phyloP scores from a whole-genome alignment of 2,888 invertebrate genomes.

The Tetragonula carbonaria region DNA sequence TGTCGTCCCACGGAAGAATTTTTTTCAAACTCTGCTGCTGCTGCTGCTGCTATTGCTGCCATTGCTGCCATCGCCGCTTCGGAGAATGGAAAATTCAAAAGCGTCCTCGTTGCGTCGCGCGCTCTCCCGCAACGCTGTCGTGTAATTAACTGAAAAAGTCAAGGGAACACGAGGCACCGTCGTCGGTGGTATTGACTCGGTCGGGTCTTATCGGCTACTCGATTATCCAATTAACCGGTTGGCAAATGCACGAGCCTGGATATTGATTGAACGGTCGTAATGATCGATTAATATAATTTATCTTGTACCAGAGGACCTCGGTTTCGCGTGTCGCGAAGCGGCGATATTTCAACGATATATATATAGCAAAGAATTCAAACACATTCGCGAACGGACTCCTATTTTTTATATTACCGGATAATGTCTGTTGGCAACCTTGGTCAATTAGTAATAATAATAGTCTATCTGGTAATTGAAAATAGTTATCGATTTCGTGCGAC shows the following conservation, averaged over 20 bases:
- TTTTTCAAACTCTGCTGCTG: neutral
- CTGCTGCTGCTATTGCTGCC: neutral
- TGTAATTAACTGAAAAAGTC: constrained; percentile 22
- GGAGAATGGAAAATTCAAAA: constrained; percentile 22
- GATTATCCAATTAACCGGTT: constrained; percentile 33
- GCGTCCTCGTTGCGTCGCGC: neutral
- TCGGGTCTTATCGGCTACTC: constrained; percentile 27
- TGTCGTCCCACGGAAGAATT: neutral
- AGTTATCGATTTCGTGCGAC: no score
- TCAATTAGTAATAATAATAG: no score
- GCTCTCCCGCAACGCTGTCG: neutral
- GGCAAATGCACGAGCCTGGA: constrained; percentile 20
- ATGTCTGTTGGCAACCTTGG: no score
- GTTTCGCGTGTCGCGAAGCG: neutral
- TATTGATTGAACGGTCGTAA: constrained; percentile 35
- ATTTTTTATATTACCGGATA: no score
- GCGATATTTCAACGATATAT: neutral
- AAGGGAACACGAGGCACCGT: constrained; percentile 17
- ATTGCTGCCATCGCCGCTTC: neutral
- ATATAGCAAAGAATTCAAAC: no score
- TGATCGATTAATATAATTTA: constrained; percentile 32
- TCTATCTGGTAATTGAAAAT: no score
- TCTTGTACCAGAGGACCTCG: neutral
- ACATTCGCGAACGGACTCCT: neutral
- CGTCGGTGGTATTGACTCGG: constrained; percentile 21